Evolutionary conservation across 2,888 invertebrate species (phyloP).

Genomic region (Oligia fasciuncula): DNA sequence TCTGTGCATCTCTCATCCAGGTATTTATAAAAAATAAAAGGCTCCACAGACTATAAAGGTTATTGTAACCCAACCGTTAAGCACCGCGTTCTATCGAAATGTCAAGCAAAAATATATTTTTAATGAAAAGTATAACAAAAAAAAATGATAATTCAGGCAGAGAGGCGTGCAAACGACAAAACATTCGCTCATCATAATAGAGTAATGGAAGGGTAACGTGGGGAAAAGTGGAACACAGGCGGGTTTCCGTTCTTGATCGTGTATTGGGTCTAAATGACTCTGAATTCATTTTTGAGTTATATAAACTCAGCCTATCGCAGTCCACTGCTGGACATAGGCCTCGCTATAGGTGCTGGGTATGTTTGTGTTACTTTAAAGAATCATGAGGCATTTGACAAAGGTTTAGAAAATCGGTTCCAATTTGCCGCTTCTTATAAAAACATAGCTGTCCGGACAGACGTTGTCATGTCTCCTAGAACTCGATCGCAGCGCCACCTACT

Average conservation of each 20-base stretch:
- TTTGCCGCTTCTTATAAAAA: neutral
- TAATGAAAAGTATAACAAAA: slow-evolving; percentile 59
- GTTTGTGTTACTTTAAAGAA: neutral
- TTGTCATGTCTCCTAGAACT: too few relatives aligned
- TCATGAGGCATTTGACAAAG: neutral
- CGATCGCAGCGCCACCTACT: too few relatives aligned
- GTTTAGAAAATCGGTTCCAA: neutral
- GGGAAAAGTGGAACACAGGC: slow-evolving; percentile 74
- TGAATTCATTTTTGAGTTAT: neutral
- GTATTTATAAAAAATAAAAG: slow-evolving; percentile 7
- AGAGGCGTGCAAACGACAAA: slow-evolving; percentile 76
- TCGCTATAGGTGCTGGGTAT: too few relatives aligned
- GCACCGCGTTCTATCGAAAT: slow-evolving; percentile 40
- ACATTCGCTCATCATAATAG: slow-evolving; percentile 81
- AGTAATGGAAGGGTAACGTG: slow-evolving; percentile 80
- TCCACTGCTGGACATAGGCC: neutral
- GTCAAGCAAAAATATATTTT: slow-evolving; percentile 36
- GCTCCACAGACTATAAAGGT: slow-evolving; percentile 1
- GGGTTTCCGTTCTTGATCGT: slow-evolving; percentile 53
- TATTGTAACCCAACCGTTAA: slow-evolving; percentile 30
- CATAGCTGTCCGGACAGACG: too few relatives aligned
- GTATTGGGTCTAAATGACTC: slow-evolving; percentile 38
- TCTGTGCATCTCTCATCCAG: too few relatives aligned
- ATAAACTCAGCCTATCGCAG: neutral
- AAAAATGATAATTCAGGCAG: slow-evolving; percentile 68